Percentiles rank a stretch among this genome's conserved stretches.
Conservation (phyloP, 2,797 vertebrate species). For the Thaleichthys pacificus region DNA sequence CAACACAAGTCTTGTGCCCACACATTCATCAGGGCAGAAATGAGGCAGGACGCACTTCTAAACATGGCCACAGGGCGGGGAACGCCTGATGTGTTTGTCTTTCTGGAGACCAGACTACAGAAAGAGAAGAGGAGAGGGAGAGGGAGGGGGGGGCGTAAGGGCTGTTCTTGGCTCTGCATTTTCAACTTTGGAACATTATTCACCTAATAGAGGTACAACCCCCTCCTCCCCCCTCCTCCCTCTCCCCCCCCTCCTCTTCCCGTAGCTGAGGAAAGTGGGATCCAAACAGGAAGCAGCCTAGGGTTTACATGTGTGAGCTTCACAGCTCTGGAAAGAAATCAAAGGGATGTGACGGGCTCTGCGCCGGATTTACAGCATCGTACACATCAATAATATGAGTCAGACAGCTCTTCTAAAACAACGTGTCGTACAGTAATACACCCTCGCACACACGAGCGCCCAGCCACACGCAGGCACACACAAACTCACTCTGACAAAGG, state of each 20-base stretch:
- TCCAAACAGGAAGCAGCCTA: constrained; percentile 69
- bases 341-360: constrained; percentile 60
- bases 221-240: constrained; percentile 15
- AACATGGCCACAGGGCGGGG: constrained; percentile 56
- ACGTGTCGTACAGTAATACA: constrained; percentile 42
- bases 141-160: constrained; percentile 10
- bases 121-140: constrained; percentile 13
- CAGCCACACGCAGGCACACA: constrained; percentile 15
- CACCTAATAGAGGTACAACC: constrained; percentile 35
- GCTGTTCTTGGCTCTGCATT: constrained; percentile 20
- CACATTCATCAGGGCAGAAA: constrained; percentile 41
- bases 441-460: constrained; percentile 17
- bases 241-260: constrained; percentile 56
- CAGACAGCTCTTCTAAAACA: constrained; percentile 48
- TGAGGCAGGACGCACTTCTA: constrained; percentile 47
- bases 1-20: constrained; percentile 42
- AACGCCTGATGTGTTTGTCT: constrained; percentile 30
- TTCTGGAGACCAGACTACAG: constrained; percentile 22
- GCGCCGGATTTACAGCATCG: constrained; percentile 57
- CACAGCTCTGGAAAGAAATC: constrained; percentile 61
- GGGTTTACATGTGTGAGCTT: constrained; percentile 58
- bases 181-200: constrained; percentile 42
- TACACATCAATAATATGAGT: constrained; percentile 49
- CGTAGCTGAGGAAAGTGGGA: constrained; percentile 44
- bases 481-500: constrained; percentile 16